Base-by-base conservation (phyloP, 2,888 invertebrate species). In the Orthosia cruda region DNA sequence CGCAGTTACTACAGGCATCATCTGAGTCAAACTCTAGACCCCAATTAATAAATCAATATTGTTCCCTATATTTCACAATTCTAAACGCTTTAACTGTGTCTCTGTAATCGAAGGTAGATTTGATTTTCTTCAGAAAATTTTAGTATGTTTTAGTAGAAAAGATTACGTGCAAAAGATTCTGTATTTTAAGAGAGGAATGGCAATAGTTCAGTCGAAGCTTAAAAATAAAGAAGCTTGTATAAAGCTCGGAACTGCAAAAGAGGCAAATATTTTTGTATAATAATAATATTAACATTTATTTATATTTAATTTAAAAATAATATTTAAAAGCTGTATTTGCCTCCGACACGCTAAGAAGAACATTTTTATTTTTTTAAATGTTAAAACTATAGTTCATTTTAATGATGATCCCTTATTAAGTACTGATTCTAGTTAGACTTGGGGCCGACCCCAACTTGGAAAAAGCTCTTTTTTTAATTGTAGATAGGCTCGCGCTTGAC, bases 121-220 rank as follows among this genome's bases (percentile, higher is more conserved):
- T 78, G 62, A 83, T 77, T 68, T 80, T 52, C 67, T 64, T 50
- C 0, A 0, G 23, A 59, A 32, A 59, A 12, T 0, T 1, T 20
- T 15, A n/a, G n/a, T n/a, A n/a, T n/a, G n/a, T 49, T 54, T 20
- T 16, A 4, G 5, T 15, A 45, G 2, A 47, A 63, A 52, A 59
- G 3, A 49, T 71, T 26, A 12, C 54, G 23, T 52, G 59, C 50
- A 26, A 47, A 63, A 13, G 45, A 45, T 61, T 55, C 13, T 69
- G 71, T 81, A 76, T 81, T 72, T 85, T 58, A 32, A 40, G 26
- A 64, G 52, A 50, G 84, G 84, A 80, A 86, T 82, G 84, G 32
- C 54, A 61, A 80, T 20, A 74, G 67, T 67, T 86, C 87, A 87
- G 85, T 87, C 85, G 18, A 68, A 77, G 69, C 73, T 79, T 75